Percentiles rank a stretch among this genome's conserved stretches.
phyloP scores from a whole-genome alignment of 2,797 vertebrate genomes.

The Acanthurus tractus region DNA sequence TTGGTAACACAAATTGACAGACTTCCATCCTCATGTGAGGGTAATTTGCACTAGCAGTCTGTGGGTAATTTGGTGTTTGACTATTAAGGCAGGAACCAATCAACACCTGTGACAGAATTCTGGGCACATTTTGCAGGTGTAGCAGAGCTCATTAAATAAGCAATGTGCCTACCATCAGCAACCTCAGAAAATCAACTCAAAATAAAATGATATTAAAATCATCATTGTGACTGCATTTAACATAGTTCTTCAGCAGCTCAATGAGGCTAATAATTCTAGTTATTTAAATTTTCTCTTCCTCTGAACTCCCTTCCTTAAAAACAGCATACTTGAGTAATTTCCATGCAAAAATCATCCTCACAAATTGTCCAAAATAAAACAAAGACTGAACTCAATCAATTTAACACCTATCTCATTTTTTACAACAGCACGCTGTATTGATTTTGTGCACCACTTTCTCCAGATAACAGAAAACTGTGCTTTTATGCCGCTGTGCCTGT shows the following conservation, averaged over 20 bases:
- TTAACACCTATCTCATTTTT: background rate
- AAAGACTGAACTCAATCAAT: background rate
- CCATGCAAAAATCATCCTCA: background rate
- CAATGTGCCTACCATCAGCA: background rate
- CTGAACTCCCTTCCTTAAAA: background rate
- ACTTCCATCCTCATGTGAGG: background rate
- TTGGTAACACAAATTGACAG: background rate
- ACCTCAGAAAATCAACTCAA: background rate
- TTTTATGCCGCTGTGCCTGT: background rate
- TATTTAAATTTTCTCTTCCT: background rate
- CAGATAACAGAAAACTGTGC: slow-evolving; percentile 23
- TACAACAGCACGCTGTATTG: background rate
- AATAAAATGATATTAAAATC: background rate
- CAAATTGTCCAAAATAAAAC: background rate
- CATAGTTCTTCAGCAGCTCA: background rate
- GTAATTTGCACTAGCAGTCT: slow-evolving; percentile 6
- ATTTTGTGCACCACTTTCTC: slow-evolving; percentile 4
- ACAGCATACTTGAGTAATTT: background rate
- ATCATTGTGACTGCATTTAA: no score
- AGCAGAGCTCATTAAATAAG: background rate
- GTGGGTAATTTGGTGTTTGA: slow-evolving; percentile 10
- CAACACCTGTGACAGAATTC: slow-evolving; percentile 15
- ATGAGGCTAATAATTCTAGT: background rate
- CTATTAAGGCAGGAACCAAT: slow-evolving; percentile 16
- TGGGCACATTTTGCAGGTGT: slow-evolving; percentile 1